These are phyloP conservation scores for Sebastolobus altivelis DNA, from an alignment of 2,797 vertebrate species.

Conservation along the genomic window DNA sequence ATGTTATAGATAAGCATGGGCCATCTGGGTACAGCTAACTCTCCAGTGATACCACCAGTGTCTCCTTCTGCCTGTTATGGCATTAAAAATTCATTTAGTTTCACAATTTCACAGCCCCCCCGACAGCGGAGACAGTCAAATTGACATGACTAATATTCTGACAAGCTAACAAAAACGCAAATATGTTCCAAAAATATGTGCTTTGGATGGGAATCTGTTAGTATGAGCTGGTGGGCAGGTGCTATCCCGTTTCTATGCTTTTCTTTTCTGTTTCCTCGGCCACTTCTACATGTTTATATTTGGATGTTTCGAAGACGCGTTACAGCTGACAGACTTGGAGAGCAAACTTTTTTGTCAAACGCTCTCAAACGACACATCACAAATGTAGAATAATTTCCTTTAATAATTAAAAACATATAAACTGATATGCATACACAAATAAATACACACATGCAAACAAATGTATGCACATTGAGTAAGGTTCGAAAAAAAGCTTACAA, in stretches of 20 bases:
- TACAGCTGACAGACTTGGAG: background rate
- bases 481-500: background rate
- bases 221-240: background rate
- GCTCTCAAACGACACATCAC: background rate
- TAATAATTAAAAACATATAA: background rate
- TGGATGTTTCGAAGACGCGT: background rate
- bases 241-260: background rate
- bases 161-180: conserved; percentile 9
- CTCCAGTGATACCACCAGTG: conserved; percentile 30
- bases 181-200: conserved; percentile 12
- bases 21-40: conserved; percentile 53
- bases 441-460: background rate
- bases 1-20: conserved; percentile 57
- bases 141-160: conserved; percentile 21
- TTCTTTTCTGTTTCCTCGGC: background rate
- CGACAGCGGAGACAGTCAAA: conserved; percentile 25
- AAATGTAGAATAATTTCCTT: background rate
- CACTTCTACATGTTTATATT: background rate
- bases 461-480: background rate
- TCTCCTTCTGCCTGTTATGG: conserved; percentile 24
- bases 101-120: conserved; percentile 5
- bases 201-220: background rate
- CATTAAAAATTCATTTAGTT: conserved; percentile 26
- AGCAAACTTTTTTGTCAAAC: background rate
- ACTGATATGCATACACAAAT: background rate